phyloP scores from a whole-genome alignment of 2,888 invertebrate genomes.

The Chymomyza procnemis region DNA sequence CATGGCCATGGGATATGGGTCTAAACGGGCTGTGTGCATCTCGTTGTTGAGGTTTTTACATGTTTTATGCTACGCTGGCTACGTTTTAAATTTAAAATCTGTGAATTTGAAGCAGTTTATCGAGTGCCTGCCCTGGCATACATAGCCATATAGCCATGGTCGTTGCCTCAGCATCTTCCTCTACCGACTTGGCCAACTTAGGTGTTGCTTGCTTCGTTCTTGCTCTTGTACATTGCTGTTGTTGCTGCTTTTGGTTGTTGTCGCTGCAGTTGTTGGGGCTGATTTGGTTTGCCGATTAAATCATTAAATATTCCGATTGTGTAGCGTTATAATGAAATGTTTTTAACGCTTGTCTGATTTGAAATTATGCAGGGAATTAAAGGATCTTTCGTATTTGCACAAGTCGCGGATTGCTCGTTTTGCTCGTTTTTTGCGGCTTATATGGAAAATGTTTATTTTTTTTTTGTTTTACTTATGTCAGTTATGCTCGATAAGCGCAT shows the following conservation, averaged over 20 bases:
- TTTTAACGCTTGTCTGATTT: conserved; percentile 77
- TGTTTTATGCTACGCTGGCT: conserved; percentile 49
- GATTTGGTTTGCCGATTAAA: conserved; percentile 71
- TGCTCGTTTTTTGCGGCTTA: conserved; percentile 29
- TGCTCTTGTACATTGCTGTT: conserved; percentile 16
- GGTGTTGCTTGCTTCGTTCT: conserved; percentile 8
- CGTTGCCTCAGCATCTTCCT: conserved; percentile 36
- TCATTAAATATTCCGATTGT: conserved; percentile 78
- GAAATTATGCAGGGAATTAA: conserved; percentile 77
- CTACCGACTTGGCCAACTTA: background rate
- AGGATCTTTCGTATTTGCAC: conserved; percentile 64
- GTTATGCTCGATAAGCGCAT: background rate
- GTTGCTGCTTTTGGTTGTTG: conserved; percentile 29
- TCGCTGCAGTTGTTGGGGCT: conserved; percentile 33
- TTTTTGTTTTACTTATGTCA: conserved; percentile 26
- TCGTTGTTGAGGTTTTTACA: conserved; percentile 35
- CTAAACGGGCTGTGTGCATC: conserved; percentile 17
- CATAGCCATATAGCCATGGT: no score
- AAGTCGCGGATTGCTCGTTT: no score
- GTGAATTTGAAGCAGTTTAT: conserved; percentile 76
- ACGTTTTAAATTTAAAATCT: conserved; percentile 75
- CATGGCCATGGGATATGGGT: conserved; percentile 17
- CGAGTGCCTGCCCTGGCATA: conserved; percentile 47
- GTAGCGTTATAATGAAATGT: conserved; percentile 78
- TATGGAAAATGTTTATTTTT: no score